A percentile compares a stretch with the other conserved stretches of the same genome.
Evolutionary conservation across 2,888 invertebrate species (phyloP).

Genomic region (Lasioglossum malachurum): DNA sequence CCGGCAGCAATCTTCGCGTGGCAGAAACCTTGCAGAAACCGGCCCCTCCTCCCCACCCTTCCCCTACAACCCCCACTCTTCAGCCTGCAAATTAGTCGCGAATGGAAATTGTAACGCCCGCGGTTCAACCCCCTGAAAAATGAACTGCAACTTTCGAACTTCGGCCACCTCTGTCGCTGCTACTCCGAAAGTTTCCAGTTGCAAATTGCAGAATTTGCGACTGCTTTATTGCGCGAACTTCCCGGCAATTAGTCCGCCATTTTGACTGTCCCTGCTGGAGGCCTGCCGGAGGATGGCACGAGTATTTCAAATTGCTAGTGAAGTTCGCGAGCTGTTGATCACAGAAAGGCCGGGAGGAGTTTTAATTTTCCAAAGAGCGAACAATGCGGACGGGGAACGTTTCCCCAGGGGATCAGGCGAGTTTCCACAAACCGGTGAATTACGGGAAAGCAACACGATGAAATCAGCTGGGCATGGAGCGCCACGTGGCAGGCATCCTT

Average conservation of each 20-base stretch:
- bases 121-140: neutral
- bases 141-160: neutral
- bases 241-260: neutral
- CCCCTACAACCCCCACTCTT: neutral
- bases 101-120: neutral
- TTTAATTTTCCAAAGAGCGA: neutral
- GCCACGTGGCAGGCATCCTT: slow-evolving; percentile 71
- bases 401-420: slow-evolving; percentile 10
- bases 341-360: neutral
- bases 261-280: neutral
- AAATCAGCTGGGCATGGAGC: slow-evolving; percentile 70
- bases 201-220: neutral
- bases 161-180: neutral
- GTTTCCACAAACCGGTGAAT: slow-evolving; percentile 58
- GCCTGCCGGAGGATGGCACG: neutral
- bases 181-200: neutral
- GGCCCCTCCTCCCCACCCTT: too few species aligned
- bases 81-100: neutral
- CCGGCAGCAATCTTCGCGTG: slow-evolving; percentile 9
- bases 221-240: neutral
- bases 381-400: too few species aligned
- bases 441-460: slow-evolving; percentile 49
- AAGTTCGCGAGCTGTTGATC: neutral
- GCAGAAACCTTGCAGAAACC: neutral
- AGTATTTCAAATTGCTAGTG: neutral